These are phyloP conservation scores for Callimorpha dominula DNA, from an alignment of 2,888 invertebrate genomes.

Conservation along the genomic window DNA sequence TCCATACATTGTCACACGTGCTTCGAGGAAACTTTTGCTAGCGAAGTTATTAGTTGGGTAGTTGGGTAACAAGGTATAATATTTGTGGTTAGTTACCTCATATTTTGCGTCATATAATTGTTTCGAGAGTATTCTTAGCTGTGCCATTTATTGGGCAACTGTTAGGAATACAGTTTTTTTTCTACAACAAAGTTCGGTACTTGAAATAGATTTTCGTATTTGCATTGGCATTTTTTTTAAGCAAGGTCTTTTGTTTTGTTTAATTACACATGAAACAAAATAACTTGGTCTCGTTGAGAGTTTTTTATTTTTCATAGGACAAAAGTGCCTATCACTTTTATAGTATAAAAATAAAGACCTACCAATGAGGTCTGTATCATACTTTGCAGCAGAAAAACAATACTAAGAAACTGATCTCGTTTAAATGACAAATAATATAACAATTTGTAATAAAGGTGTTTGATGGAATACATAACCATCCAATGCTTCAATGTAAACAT, in stretches of 20 bases:
- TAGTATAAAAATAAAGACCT: no score
- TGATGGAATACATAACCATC: no score
- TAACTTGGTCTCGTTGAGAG: no score
- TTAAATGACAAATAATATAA: no score
- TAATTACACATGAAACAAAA: no score
- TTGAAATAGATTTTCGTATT: neutral
- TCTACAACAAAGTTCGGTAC: neutral
- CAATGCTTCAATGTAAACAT: no score
- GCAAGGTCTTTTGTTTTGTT: no score
- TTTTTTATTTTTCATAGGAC: no score
- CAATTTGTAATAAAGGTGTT: no score
- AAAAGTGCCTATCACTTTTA: no score
- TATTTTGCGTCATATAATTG: neutral
- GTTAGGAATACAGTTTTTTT: neutral
- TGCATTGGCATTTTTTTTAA: no score
- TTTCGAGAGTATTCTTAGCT: neutral
- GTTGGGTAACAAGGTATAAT: slow-evolving; percentile 33
- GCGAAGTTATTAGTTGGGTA: slow-evolving; percentile 34
- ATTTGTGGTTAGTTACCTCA: slow-evolving; percentile 13
- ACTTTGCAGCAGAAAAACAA: neutral
- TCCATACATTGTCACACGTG: slow-evolving; percentile 51
- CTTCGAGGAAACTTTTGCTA: slow-evolving; percentile 40
- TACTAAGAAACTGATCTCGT: neutral
- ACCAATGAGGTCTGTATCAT: no score
- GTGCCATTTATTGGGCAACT: neutral